These are phyloP conservation scores for Tautogolabrus adspersus DNA, from an alignment of 2,113 vertebrate genomes.

Conservation along the genomic window DNA sequence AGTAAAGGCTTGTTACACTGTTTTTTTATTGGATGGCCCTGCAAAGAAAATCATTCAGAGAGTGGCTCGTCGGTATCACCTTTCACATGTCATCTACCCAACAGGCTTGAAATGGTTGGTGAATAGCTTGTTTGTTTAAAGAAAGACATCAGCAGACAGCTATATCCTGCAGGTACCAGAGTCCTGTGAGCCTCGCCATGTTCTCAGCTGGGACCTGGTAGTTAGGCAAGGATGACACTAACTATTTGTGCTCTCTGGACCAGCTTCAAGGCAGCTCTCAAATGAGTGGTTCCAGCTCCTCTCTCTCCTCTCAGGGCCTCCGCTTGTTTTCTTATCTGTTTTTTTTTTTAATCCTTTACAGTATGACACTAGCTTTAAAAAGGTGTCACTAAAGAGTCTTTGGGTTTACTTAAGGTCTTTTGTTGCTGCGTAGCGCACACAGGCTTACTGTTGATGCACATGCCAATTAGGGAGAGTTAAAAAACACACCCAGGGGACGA, in stretches of 20 bases:
- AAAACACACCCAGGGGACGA: constrained; percentile 72
- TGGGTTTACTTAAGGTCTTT: constrained; percentile 58
- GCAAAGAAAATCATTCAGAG: no score
- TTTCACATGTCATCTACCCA: background rate
- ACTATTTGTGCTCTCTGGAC: constrained; percentile 37
- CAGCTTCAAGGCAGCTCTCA: constrained; percentile 45
- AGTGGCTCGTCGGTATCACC: background rate
- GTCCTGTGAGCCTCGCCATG: constrained; percentile 34
- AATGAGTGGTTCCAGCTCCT: constrained; percentile 8
- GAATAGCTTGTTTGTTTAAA: constrained; percentile 9
- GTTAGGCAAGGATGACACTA: constrained; percentile 40
- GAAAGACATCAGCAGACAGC: constrained; percentile 15
- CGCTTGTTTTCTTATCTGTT: constrained; percentile 8
- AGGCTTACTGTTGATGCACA: constrained; percentile 56
- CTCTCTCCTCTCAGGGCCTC: constrained; percentile 5
- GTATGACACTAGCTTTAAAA: constrained; percentile 30
- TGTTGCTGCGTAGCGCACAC: constrained; percentile 49
- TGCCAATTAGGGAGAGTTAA: constrained; percentile 76
- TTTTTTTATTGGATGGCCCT: background rate
- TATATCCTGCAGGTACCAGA: constrained; percentile 29
- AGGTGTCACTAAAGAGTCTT: constrained; percentile 44
- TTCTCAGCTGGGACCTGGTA: constrained; percentile 55
- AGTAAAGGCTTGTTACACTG: no score
- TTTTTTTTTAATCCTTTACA: constrained; percentile 29
- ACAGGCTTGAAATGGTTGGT: background rate